Percentiles rank a stretch among this genome's conserved stretches.
phyloP scores from a whole-genome alignment of 2,113 vertebrate species.

The Thomomys bottae region DNA sequence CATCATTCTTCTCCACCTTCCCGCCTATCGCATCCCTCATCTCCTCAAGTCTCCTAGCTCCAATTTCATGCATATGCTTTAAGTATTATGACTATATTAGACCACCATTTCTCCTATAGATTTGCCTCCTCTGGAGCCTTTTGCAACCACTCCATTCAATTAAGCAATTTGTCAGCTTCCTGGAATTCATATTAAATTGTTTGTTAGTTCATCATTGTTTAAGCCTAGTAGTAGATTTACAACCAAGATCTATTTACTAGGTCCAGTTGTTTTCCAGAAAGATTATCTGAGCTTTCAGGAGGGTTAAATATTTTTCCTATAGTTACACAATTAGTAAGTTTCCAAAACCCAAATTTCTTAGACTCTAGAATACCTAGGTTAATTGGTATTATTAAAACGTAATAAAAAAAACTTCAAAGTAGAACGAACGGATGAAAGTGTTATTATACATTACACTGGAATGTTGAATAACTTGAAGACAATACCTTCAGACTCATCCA shows the following conservation, averaged over 20 bases:
- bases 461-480: neutral
- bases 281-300: neutral
- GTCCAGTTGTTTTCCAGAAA: neutral
- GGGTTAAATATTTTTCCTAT: slow-evolving; percentile 41
- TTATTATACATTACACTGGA: neutral
- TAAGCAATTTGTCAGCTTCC: no score
- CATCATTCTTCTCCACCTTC: no score
- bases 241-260: neutral
- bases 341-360: slow-evolving; percentile 21
- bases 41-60: no score
- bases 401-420: slow-evolving; percentile 17
- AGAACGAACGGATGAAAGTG: slow-evolving; percentile 4
- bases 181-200: no score
- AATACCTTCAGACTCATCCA: neutral
- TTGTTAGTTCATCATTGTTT: neutral
- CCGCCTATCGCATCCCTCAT: no score
- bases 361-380: slow-evolving; percentile 31
- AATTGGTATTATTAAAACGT: slow-evolving; percentile 47
- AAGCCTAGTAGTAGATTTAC: neutral
- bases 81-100: no score
- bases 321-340: neutral
- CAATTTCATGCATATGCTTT: no score
- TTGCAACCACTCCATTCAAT: no score
- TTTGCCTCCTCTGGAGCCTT: no score
- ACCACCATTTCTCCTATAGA: no score